Percentiles rank a stretch among this genome's conserved stretches.
Evolutionary conservation across 1,140 invertebrate genomes (phyloP).

Genomic region (Drosophila chauvacae): DNA sequence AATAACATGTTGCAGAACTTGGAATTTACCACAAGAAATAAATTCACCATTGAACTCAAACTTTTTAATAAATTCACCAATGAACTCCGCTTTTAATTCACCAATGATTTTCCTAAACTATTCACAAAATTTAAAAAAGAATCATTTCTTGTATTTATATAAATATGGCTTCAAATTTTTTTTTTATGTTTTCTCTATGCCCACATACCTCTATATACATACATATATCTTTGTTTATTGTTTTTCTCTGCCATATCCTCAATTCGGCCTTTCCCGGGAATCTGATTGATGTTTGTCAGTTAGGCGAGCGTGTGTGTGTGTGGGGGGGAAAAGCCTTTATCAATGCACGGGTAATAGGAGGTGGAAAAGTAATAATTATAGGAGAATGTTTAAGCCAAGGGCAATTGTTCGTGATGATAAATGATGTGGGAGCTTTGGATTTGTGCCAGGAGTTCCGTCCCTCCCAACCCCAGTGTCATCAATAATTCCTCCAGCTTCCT

Average conservation of each 20-base stretch:
- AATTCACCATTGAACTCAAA: not conserved
- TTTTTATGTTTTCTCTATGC: not conserved
- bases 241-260: slow-evolving; percentile 18
- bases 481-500: slow-evolving; percentile 55
- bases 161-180: too few species aligned
- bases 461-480: slow-evolving; percentile 45
- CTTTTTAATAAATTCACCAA: not conserved
- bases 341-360: slow-evolving; percentile 39
- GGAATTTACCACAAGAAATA: not conserved
- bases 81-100: not conserved
- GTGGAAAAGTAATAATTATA: slow-evolving; percentile 43
- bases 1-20: not conserved
- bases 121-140: not conserved
- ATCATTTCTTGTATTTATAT: not conserved
- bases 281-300: slow-evolving; percentile 77
- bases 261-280: slow-evolving; percentile 17
- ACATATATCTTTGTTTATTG: slow-evolving; percentile 21
- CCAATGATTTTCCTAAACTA: not conserved
- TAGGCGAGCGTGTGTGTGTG: slow-evolving; percentile 16
- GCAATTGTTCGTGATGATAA: slow-evolving; percentile 62
- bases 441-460: not conserved
- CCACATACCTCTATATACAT: too few species aligned
- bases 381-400: slow-evolving; percentile 29
- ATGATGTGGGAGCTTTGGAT: slow-evolving; percentile 43
- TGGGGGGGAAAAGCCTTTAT: slow-evolving; percentile 60